These are phyloP conservation scores for Parnassius smintheus DNA, from an alignment of 2,888 invertebrate genomes.

Conservation along the genomic window DNA sequence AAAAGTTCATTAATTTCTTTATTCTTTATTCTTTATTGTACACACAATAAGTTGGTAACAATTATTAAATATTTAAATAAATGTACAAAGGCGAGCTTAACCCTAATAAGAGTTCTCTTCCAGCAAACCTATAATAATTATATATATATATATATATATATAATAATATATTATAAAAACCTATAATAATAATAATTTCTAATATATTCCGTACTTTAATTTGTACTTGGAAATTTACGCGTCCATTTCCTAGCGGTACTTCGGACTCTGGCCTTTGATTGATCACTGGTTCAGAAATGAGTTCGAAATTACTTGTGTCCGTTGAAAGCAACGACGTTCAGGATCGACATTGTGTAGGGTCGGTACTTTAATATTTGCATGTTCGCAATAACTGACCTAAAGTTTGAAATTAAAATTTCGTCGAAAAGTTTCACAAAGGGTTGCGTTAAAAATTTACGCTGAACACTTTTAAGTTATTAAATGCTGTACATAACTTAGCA, in stretches of 20 bases:
- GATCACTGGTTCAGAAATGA: constrained; percentile 50
- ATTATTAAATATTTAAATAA: too few species aligned
- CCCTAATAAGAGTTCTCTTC: too few species aligned
- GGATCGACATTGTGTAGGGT: constrained; percentile 5
- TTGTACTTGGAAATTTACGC: constrained; percentile 18
- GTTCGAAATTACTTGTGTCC: constrained; percentile 51
- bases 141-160: too few species aligned
- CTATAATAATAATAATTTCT: too few species aligned
- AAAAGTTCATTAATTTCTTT: too few species aligned
- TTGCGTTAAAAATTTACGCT: constrained; percentile 2
- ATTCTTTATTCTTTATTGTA: too few species aligned
- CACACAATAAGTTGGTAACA: too few species aligned
- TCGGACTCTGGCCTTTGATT: constrained; percentile 40
- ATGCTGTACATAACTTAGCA: background rate
- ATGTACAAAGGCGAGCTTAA: too few species aligned
- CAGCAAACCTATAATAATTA: too few species aligned
- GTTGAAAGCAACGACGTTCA: constrained; percentile 47
- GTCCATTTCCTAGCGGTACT: constrained; percentile 22
- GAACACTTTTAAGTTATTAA: constrained; percentile 8
- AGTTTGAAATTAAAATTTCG: constrained; percentile 8
- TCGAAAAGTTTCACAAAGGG: background rate
- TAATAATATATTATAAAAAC: too few species aligned
- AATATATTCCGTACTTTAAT: background rate
- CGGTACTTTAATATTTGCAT: background rate
- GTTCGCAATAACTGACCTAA: background rate